phyloP scores from a whole-genome alignment of 2,797 vertebrate species.

The Loris lydekkerianus region DNA sequence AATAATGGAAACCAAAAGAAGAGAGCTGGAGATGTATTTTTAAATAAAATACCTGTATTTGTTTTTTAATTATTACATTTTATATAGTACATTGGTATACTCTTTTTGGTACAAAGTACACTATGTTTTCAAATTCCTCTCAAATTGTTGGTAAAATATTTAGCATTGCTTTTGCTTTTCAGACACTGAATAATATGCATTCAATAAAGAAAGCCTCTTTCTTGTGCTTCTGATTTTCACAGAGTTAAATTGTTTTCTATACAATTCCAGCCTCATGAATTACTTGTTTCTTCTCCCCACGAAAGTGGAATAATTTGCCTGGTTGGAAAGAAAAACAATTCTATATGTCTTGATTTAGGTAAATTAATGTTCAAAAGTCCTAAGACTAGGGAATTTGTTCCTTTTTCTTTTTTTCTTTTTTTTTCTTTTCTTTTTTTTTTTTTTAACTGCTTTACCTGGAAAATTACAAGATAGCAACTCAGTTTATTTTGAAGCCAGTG shows the following conservation, averaged over 20 bases:
- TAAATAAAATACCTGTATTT: neutral
- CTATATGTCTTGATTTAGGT: neutral
- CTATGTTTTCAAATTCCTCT: neutral
- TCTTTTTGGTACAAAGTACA: neutral
- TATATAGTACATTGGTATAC: neutral
- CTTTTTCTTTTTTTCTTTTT: accelerated
- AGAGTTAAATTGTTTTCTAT: neutral
- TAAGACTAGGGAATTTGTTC: neutral
- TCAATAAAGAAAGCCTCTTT: neutral
- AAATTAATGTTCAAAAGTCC: neutral
- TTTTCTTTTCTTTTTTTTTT: no score
- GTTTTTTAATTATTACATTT: neutral
- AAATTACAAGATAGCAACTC: neutral
- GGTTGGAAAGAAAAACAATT: neutral
- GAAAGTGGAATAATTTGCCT: neutral
- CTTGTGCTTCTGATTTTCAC: neutral
- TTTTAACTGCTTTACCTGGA: neutral
- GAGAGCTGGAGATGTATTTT: neutral
- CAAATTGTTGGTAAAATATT: neutral
- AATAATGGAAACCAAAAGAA: neutral
- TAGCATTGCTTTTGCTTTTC: neutral
- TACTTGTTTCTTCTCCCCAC: neutral
- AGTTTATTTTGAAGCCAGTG: no score
- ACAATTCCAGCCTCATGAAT: neutral
- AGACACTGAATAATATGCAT: neutral